A percentile compares a stretch with the other conserved stretches of the same genome.
phyloP scores from a whole-genome alignment of 2,113 vertebrate species.

The Dromas ardeola region DNA sequence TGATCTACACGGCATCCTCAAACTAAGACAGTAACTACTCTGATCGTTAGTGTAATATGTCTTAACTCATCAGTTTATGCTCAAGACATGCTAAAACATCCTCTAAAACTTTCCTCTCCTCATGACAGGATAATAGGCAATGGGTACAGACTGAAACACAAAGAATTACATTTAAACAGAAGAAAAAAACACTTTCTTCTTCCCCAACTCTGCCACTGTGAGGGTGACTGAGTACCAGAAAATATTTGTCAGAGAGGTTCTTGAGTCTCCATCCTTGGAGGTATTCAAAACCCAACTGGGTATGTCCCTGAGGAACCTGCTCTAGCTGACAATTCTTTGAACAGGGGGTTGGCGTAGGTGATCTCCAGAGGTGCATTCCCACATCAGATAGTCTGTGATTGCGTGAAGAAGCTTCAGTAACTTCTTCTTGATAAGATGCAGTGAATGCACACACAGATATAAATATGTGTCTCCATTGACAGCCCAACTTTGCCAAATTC shows the following conservation, averaged over 20 bases:
- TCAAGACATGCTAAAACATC: neutral
- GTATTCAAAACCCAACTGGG: neutral
- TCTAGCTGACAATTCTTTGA: neutral
- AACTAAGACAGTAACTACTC: neutral
- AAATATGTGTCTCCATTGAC: neutral
- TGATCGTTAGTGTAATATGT: neutral
- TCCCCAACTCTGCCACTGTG: fast-evolving
- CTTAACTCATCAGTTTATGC: neutral
- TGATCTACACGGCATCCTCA: neutral
- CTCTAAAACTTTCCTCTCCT: neutral
- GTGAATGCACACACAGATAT: neutral
- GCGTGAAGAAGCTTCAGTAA: neutral
- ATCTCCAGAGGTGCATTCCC: neutral
- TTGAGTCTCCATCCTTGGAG: neutral
- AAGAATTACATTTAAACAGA: neutral
- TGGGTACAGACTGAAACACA: neutral
- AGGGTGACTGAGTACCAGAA: neutral
- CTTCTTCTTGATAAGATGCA: neutral
- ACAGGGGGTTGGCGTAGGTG: neutral
- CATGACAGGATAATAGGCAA: neutral
- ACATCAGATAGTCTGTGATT: neutral
- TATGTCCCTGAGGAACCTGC: neutral
- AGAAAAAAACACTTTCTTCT: neutral
- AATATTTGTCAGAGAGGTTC: neutral
- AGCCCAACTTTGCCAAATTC: neutral